Conservation (phyloP, 2,797 vertebrate genomes). For the Erpetoichthys calabaricus region DNA sequence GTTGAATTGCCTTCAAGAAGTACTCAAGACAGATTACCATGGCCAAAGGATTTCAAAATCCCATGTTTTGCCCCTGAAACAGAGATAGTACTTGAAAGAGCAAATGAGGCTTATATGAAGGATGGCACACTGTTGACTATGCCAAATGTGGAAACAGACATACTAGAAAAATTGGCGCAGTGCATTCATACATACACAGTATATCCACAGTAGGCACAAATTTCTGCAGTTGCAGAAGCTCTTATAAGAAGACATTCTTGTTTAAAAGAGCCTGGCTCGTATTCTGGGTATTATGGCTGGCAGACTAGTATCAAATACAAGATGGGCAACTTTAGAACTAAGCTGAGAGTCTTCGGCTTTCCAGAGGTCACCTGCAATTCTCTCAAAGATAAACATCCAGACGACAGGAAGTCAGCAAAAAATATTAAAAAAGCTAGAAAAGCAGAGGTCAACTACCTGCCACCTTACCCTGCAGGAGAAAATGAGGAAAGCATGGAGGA, state of each 20-base stretch:
- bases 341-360: slow-evolving; percentile 8
- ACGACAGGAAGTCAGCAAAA: neutral
- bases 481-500: slow-evolving; percentile 3
- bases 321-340: slow-evolving; percentile 8
- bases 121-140: no score
- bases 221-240: no score
- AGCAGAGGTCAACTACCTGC: slow-evolving; percentile 8
- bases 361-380: slow-evolving; percentile 6
- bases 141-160: no score
- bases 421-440: slow-evolving; percentile 6
- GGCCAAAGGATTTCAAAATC: no score
- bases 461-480: slow-evolving; percentile 3
- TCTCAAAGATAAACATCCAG: slow-evolving; percentile 7
- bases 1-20: no score
- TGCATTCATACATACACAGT: no score
- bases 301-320: slow-evolving; percentile 10
- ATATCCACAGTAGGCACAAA: no score
- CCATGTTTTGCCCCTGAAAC: no score
- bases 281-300: slow-evolving; percentile 9
- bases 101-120: no score
- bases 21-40: no score
- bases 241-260: slow-evolving; percentile 10
- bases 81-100: no score
- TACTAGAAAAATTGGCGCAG: no score
- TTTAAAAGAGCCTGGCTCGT: slow-evolving; percentile 8